A percentile compares a stretch with the other conserved stretches of the same genome.
Conservation (phyloP, 2,797 vertebrate genomes). For the Oreochromis grahami region DNA sequence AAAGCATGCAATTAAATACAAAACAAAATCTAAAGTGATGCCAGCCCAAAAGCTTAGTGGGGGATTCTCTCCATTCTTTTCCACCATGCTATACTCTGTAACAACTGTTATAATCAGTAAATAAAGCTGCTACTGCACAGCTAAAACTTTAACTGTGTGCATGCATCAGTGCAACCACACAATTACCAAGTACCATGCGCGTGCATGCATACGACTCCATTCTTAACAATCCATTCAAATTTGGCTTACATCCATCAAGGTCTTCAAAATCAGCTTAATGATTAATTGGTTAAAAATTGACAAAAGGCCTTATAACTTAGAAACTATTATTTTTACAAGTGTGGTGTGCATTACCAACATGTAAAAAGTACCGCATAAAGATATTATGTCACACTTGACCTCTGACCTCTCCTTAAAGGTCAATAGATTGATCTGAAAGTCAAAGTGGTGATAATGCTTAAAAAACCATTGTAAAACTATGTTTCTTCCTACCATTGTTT, state of each 20-base stretch:
- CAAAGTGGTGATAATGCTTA: neutral
- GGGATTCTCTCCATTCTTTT: no score
- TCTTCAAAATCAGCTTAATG: neutral
- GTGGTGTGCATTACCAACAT: neutral
- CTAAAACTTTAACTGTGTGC: neutral
- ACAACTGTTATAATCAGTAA: neutral
- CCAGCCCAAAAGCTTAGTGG: no score
- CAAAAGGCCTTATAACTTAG: neutral
- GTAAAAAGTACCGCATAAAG: neutral
- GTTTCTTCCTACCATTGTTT: neutral
- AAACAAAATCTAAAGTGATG: no score
- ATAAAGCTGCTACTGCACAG: neutral
- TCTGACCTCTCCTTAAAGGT: neutral
- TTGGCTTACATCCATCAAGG: neutral
- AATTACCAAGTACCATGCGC: neutral
- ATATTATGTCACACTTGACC: neutral
- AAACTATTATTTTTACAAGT: neutral
- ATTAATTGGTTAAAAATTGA: neutral
- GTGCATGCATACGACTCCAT: neutral
- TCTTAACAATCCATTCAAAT: neutral
- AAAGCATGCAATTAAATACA: no score
- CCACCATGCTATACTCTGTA: no score
- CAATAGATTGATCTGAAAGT: neutral
- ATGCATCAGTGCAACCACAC: neutral
- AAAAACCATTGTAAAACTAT: neutral